Base-by-base conservation (phyloP, 1,140 invertebrate genomes). In the Ruditapes philippinarum region DNA sequence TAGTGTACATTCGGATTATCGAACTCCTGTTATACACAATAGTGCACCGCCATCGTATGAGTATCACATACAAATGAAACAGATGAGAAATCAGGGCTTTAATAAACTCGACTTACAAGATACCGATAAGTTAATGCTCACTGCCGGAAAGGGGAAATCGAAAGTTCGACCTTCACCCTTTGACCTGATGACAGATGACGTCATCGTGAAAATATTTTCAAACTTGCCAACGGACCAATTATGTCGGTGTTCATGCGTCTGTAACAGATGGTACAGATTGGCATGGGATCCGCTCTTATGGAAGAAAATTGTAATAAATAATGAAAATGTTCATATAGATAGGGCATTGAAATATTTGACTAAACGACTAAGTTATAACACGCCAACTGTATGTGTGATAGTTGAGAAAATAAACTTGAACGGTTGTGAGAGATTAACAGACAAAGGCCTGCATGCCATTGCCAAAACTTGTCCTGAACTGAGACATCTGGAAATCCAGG, bases 201-300 rank as follows among this genome's bases (percentile, higher is more conserved):
- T 97, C 17, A 94, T 97, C 38, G 92, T 97, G 76, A 95, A 95
- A 73, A 97, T 98, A 73, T 98, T 98, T 88, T 97, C 97, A 45
- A 97, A 97, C 96, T 96, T 98, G n/a, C 96, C 97, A 90, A 98
- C 97, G 65, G 97, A 97, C 83, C 97, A 98, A 87, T 95, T 98
- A 45, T 98, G 98, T 92, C 96, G 97, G 28, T 97, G 98, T 94
- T 97, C 98, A 0, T 96, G 98, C 17, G 98, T 98, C 0, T 98
- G 98, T 92, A 96, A 98, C 36, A 93, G 96, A 51, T 98, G 98
- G 96, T 98, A 98, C 94, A 96, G 97, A 62, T 96, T 98, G 31
- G 98, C 97, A 22, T 98, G 98, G 98, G 97, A 97, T 97, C 7
- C 5, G 25, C 95, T 96, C 1, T 96, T 98, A 0, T 98, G 98